Evolutionary conservation across 1,140 invertebrate species (phyloP).

Genomic region (Neodiprion lecontei): DNA sequence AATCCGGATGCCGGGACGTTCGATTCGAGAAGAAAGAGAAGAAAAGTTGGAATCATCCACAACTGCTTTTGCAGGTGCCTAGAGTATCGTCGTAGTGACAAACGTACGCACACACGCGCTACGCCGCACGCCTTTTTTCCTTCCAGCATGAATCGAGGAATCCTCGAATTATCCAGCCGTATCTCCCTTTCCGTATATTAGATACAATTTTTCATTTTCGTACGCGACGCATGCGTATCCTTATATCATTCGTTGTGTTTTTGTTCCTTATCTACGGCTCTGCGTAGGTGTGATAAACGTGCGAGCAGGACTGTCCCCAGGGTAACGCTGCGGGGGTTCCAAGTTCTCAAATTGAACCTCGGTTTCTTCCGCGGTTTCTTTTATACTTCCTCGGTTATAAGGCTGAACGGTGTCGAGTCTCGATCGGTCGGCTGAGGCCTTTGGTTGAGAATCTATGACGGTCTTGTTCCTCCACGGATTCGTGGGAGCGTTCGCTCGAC

Average conservation of each 20-base stretch:
- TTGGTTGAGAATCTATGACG: constrained; percentile 5
- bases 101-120: too few species aligned
- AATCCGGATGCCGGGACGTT: too few species aligned
- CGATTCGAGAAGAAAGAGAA: too few species aligned
- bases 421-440: not conserved
- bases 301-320: not conserved
- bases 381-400: too few species aligned
- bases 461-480: not conserved
- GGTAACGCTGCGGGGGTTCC: not conserved
- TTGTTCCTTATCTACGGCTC: not conserved
- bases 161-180: too few species aligned
- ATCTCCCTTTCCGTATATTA: too few species aligned
- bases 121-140: too few species aligned
- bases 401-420: not conserved
- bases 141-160: too few species aligned
- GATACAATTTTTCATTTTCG: not conserved
- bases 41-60: too few species aligned
- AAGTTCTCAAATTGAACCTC: constrained; percentile 2
- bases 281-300: constrained; percentile 13
- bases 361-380: not conserved
- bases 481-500: not conserved
- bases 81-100: too few species aligned
- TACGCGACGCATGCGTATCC: not conserved
- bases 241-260: not conserved
- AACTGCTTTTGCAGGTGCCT: too few species aligned